Evolutionary conservation across 2,113 vertebrate genomes (phyloP).

Genomic region (Sciurus niger): DNA sequence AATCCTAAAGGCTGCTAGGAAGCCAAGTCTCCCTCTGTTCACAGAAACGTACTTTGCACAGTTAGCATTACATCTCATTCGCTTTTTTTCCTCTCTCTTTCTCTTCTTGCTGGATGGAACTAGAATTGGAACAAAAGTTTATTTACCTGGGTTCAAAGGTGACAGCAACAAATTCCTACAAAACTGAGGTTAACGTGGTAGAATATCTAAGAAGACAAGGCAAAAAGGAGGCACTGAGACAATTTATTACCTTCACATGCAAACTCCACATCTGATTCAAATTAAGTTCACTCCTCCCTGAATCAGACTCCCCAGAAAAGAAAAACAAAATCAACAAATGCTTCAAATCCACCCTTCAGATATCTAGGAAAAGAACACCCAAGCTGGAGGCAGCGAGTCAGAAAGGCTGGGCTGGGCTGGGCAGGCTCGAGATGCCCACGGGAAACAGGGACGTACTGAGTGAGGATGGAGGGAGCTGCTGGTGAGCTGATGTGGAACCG

Average conservation of each 20-base stretch:
- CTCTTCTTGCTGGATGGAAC: not conserved
- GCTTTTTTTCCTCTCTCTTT: not conserved
- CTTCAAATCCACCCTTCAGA: not conserved
- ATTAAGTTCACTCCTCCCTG: not conserved
- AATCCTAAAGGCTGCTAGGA: not conserved
- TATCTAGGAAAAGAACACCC: not conserved
- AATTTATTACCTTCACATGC: not conserved
- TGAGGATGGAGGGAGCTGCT: too few relatives aligned
- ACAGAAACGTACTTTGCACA: not conserved
- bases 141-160: not conserved
- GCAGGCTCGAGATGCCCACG: fast-evolving
- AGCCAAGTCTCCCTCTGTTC: not conserved
- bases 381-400: not conserved
- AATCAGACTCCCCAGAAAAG: not conserved
- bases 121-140: not conserved
- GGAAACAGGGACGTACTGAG: too few relatives aligned
- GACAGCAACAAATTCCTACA: not conserved
- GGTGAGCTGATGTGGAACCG: not conserved
- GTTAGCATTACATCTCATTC: not conserved
- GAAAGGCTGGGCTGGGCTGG: fast-evolving
- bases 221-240: not conserved
- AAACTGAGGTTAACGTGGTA: not conserved
- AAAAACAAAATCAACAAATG: not conserved
- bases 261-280: not conserved
- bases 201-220: not conserved